Conservation (phyloP, 2,113 vertebrate species). For the Cebidichthys violaceus region DNA sequence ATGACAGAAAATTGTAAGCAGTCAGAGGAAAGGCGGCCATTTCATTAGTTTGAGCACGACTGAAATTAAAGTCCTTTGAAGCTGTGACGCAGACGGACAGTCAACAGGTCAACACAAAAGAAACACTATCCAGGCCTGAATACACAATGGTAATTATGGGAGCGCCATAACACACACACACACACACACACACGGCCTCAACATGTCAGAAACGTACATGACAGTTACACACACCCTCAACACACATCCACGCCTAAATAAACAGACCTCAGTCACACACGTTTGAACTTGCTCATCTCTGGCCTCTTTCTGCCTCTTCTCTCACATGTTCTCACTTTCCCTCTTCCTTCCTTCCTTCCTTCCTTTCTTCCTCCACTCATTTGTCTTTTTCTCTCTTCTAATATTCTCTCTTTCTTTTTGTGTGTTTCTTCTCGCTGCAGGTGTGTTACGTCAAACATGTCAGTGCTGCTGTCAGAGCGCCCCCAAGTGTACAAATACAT, state of each 20-base stretch:
- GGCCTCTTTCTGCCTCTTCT: conserved; percentile 32
- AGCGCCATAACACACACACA: conserved; percentile 12
- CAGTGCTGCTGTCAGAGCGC: conserved; percentile 74
- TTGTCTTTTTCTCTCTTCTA: conserved; percentile 24
- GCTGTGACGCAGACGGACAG: conserved; percentile 26
- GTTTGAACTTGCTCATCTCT: conserved; percentile 48
- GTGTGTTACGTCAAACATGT: conserved; percentile 37
- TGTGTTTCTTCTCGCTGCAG: neutral
- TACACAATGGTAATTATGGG: conserved; percentile 18
- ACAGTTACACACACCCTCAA: conserved; percentile 21
- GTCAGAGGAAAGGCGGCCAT: neutral
- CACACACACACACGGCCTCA: neutral
- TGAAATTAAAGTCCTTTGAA: conserved; percentile 47
- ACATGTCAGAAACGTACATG: conserved; percentile 11
- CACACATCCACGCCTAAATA: conserved; percentile 38
- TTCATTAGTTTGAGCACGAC: conserved; percentile 40
- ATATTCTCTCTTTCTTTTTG: conserved; percentile 7
- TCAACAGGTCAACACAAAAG: conserved; percentile 57
- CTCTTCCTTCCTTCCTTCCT: conserved; percentile 42
- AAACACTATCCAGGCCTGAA: conserved; percentile 15
- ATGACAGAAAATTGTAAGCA: conserved; percentile 15
- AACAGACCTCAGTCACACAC: conserved; percentile 48
- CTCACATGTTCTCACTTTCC: conserved; percentile 34
- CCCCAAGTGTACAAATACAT: conserved; percentile 70
- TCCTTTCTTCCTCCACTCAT: conserved; percentile 2